Evolutionary conservation across 2,888 invertebrate species (phyloP), one percentile per base, ranked within the genome.

Genomic region (Allolobophora icterica): DNA sequence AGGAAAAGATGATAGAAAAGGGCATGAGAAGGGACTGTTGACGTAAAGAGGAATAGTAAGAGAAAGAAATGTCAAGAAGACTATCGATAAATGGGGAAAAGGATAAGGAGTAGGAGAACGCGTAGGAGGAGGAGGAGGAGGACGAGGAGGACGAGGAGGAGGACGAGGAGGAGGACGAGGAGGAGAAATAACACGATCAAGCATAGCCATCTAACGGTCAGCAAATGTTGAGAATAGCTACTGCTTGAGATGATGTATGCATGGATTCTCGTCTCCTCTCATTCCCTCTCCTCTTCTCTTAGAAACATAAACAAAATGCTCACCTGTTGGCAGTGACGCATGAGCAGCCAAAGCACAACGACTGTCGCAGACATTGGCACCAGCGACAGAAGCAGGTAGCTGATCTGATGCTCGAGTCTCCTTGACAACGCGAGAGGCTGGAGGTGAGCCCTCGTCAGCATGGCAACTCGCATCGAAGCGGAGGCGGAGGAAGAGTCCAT

Each of bases 361-460:
- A 87, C 35, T 34, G 87, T 87, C 21, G 19, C 87, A 34, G 87
- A 87, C 87, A 87, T 87, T 38, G 87, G 87, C 38, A 87, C 87
- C 35, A 87, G 38, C 34, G 87, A 87, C 87, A 87, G 87, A 87
- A 87, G 34, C 87, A 87, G 87, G 87, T 87, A 87, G 35, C 87
- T 33, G 87, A 87, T 35, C 87, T 35, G 35, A 33, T 87, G 87
- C 21, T 87, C 87, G 35, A 34, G 38, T 87, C 87, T 87, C 87
- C 87, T 87, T 87, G 87, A 34, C 87, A 87, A 87, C 87, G 87
- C 35, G 35, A 33, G 35, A 34, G 87, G 87, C 87, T 87, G 87
- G 35, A 87, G 34, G 71, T 30, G 30, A 71, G 71, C n/a, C 71
- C 17, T 71, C 71, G 71, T 71, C n/a, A 71, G n/a, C 87, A 87